A percentile compares a stretch with the other conserved stretches of the same genome.
Evolutionary conservation across 35 echinoderm and acorn worm species (phyloP).

Genomic region (Lytechinus variegatus): DNA sequence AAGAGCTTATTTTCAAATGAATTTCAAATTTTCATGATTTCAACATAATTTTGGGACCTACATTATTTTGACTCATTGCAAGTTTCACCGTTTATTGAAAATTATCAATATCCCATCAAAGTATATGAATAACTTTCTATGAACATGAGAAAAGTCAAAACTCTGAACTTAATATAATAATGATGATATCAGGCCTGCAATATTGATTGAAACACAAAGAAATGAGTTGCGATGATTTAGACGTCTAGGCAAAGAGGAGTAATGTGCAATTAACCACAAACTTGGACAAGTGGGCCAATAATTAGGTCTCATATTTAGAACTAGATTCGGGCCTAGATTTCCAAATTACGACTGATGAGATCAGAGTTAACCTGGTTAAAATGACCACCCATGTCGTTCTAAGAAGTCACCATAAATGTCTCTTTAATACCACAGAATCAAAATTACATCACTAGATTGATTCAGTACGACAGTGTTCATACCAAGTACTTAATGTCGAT

Average conservation of each 20-base stretch:
- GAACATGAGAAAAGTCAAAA: too few relatives aligned
- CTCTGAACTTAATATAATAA: too few relatives aligned
- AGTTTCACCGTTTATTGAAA: too few relatives aligned
- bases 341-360: background rate
- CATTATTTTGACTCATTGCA: too few relatives aligned
- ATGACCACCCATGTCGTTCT: background rate
- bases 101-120: too few relatives aligned
- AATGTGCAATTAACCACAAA: background rate
- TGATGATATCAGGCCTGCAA: background rate
- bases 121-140: too few relatives aligned
- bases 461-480: background rate
- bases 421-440: background rate
- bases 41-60: too few relatives aligned
- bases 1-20: too few relatives aligned
- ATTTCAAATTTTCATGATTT: too few relatives aligned
- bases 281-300: background rate
- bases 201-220: background rate
- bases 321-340: background rate
- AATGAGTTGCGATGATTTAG: background rate
- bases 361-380: background rate
- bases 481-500: background rate
- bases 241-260: background rate
- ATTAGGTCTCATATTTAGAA: constrained; percentile 14
- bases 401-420: background rate
- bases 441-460: background rate